Evolutionary conservation across 1,140 invertebrate species (phyloP).

Genomic region (Eufriesea mexicana): DNA sequence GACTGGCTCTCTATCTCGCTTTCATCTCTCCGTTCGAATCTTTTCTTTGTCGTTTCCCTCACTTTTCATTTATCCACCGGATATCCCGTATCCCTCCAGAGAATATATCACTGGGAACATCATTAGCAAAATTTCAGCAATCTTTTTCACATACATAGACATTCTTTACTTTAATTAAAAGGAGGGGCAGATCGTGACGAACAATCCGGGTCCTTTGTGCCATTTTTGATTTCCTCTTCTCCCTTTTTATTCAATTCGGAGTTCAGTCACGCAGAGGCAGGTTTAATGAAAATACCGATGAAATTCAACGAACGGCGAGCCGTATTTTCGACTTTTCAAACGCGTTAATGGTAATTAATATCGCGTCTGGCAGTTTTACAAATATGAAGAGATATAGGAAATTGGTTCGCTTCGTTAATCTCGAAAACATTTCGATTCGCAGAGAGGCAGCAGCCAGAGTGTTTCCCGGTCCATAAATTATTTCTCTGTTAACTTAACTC

Average conservation of each 20-base stretch:
- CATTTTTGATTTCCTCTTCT: no score
- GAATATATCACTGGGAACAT: neutral
- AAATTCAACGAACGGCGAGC: neutral
- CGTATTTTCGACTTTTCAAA: neutral
- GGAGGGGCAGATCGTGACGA: no score
- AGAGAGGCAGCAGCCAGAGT: neutral
- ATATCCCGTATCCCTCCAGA: neutral
- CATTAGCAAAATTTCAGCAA: neutral
- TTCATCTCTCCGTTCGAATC: neutral
- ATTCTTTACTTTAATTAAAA: no score
- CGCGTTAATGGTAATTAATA: slow-evolving; percentile 9
- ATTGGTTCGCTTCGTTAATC: slow-evolving; percentile 1
- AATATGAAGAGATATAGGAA: slow-evolving; percentile 20
- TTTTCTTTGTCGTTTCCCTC: neutral
- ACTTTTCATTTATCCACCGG: slow-evolving; percentile 3
- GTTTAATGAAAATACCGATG: neutral
- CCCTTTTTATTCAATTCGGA: neutral
- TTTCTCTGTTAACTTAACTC: slow-evolving; percentile 23
- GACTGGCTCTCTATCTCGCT: slow-evolving; percentile 6
- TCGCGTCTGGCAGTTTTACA: neutral
- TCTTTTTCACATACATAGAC: no score
- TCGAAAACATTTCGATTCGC: slow-evolving; percentile 8
- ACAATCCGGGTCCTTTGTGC: no score
- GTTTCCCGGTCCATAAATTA: slow-evolving; percentile 10
- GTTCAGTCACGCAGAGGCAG: neutral